Base-by-base conservation (phyloP, 1,140 invertebrate species). In the Ips typographus region DNA sequence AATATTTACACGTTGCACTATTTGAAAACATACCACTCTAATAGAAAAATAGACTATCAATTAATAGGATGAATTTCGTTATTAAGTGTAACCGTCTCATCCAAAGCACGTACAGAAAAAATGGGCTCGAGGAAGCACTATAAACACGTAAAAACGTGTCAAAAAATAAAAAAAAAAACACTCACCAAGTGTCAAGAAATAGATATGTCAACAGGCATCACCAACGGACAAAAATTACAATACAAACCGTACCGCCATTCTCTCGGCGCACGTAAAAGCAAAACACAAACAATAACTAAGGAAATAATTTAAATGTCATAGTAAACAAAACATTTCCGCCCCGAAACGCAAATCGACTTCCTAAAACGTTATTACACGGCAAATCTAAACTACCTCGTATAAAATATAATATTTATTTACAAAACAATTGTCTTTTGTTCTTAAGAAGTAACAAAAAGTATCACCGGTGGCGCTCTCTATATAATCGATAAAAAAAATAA, bases 21-120 rank as follows among this genome's bases (percentile, higher is more conserved):
- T 71, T 75, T 74, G 77, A 72, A 77, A 75, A 76, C 75, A 78
- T 77, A 76, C 75, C 73, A 74, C 65, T 70, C 66, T 70, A 74
- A 76, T 73, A 77, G 74, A 78, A 78, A 78, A 77, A 78, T 77
- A 77, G 59, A 73, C 58, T 52, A 57, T 68, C 53, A n/a, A 59
- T 61, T 22, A 39, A 64, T 64, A 52, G 2, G 53, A 52, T 64
- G 43, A 52, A 52, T 36, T 64, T 69, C 38, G 41, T 52, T 57
- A 55, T 67, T 58, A 67, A 22, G 22, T 22, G 22, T 22, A 22
- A 22, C 22, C 22, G 22, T 22, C 22, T 22, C 22, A 22, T 22
- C 38, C 22, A 55, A 60, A 62, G 39, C 41, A 52, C 56, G 6
- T 55, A 68, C 57, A 61, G 63, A 70, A 53, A 70, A 58, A 40